Conservation (phyloP, 2,797 vertebrate genomes). For the Meriones psammophilus region DNA sequence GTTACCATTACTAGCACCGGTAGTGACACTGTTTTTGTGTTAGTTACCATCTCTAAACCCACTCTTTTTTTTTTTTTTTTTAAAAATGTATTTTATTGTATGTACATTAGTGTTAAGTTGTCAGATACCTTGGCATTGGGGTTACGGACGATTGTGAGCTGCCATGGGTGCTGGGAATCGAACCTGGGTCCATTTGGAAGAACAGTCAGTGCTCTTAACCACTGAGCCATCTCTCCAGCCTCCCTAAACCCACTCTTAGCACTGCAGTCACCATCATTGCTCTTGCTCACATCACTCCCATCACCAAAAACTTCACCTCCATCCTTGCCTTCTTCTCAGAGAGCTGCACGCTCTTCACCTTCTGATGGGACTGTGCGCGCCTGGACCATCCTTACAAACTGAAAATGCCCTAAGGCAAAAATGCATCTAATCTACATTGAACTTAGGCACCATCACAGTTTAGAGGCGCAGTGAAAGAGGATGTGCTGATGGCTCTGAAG, state of each 20-base stretch:
- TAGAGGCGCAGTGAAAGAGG: neutral
- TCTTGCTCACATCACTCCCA: fast-evolving
- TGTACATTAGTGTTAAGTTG: too few relatives aligned
- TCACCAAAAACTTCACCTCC: neutral
- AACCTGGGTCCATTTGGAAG: too few relatives aligned
- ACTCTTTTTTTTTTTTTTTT: neutral
- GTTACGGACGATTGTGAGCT: too few relatives aligned
- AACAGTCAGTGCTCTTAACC: too few relatives aligned
- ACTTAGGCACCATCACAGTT: neutral
- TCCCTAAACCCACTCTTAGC: neutral
- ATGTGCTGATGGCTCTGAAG: neutral
- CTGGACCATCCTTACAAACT: neutral
- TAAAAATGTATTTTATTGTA: too few relatives aligned
- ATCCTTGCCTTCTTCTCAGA: neutral
- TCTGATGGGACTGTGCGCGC: neutral
- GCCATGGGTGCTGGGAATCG: too few relatives aligned
- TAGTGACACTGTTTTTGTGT: neutral
- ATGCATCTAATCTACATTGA: neutral
- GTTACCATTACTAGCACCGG: too few relatives aligned
- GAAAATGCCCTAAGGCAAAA: neutral
- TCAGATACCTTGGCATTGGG: too few relatives aligned
- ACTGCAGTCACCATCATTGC: neutral
- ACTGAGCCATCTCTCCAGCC: too few relatives aligned
- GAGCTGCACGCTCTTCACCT: neutral
- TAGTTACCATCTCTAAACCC: neutral